Evolutionary conservation across 2,113 vertebrate species (phyloP), one percentile per base, ranked within the genome.

Genomic region (Triplophysa tibetana): DNA sequence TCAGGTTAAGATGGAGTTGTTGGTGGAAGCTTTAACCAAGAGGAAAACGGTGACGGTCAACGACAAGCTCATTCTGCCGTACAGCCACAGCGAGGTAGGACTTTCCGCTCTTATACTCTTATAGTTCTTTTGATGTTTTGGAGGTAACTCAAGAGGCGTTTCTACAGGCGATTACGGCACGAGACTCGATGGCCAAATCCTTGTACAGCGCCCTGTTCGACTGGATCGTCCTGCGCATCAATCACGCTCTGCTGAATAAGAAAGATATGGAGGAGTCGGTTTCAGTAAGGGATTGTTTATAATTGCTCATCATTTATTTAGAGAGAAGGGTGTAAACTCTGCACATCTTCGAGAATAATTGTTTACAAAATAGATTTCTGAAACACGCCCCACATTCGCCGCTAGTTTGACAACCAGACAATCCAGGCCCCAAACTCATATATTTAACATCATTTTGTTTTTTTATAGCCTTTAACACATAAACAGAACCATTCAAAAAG

Each of bases 121-220:
- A 14, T 7, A 11, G 13, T 52, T 10, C 1, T 1, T 63, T 29
- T 48, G 24, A 63, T 17, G 26, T 66, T 48, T 17, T 38, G 9
- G 21, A 7, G 50, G 50, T 16, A 16, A 43, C 54, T 6, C 21
- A 1, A n/a, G 48, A 11, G 16, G 10, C 6, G 0, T 24, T 12
- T 76, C 61, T 14, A 13, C 85, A 99, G 98, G 98, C 98, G 2
- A 90, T 98, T 83, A 99, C 98, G 1, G 96, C 98, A 61, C 94
- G 97, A 8, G 97, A 99, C 90, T 99, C 97, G 24, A 98, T 99
- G 98, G 98, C 98, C n/a, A 99, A 99, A 89, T 99, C 98, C 29
- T 86, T 99, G 68, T 99, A 99, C 90, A 98, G 97, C 13, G 97
- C 98, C n/a, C 91, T 99, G 64, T 99, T 99, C 23, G 97, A 99